These are phyloP conservation scores for Synergus itoensis DNA, from an alignment of 2,888 invertebrate genomes.

Conservation along the genomic window DNA sequence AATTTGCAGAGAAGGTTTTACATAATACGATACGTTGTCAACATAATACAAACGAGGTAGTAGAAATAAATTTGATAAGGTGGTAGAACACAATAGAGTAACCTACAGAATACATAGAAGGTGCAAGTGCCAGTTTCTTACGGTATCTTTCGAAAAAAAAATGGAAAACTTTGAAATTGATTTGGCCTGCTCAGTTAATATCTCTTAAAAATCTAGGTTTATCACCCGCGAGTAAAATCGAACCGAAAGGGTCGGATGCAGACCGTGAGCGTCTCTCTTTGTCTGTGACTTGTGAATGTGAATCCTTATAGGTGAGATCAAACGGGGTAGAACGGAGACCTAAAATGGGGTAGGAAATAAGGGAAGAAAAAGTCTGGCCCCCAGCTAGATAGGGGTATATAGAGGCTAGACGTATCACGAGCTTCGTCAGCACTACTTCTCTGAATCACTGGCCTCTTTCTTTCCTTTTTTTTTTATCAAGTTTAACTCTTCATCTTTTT, in stretches of 20 bases:
- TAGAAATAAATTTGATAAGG: too few relatives aligned
- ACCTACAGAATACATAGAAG: too few relatives aligned
- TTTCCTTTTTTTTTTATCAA: background rate
- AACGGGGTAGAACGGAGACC: background rate
- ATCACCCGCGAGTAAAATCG: slow-evolving; percentile 73
- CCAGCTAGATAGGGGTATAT: slow-evolving; percentile 35
- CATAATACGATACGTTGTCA: too few relatives aligned
- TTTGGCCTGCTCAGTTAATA: slow-evolving; percentile 56
- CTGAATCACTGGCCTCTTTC: background rate
- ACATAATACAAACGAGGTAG: too few relatives aligned
- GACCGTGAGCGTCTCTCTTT: slow-evolving; percentile 23
- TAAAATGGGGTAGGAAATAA: slow-evolving; percentile 22
- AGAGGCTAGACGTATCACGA: slow-evolving; percentile 48
- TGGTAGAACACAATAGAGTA: too few relatives aligned
- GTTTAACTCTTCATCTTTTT: background rate
- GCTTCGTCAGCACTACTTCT: slow-evolving; percentile 55
- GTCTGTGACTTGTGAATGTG: background rate
- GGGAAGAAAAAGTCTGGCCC: slow-evolving; percentile 42
- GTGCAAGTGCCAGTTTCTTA: too few relatives aligned
- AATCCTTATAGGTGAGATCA: background rate
- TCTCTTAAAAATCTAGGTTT: slow-evolving; percentile 72
- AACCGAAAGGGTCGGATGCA: slow-evolving; percentile 65
- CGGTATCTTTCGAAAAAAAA: too few relatives aligned
- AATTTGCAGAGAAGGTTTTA: too few relatives aligned
- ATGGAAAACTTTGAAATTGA: slow-evolving; percentile 23